Evolutionary conservation across 1,140 invertebrate genomes (phyloP), one percentile per base, ranked within the genome.

Genomic region (Schlechtendalia chinensis): DNA sequence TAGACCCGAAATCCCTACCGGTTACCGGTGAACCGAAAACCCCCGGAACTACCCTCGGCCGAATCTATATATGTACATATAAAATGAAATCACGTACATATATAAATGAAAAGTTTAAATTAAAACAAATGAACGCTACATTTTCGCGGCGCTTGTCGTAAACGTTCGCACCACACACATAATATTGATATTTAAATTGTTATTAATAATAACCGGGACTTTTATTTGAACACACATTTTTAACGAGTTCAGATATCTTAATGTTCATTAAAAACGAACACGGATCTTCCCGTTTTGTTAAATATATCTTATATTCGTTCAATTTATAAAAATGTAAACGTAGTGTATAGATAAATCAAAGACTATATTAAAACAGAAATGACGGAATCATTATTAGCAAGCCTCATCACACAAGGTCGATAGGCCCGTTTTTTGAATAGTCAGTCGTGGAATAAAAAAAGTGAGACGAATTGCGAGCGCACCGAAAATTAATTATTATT

Each of bases 81-180:
- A 54, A 54, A 54, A 54, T 5, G 5, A 45, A 67, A 50, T 58
- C 56, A 56, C 19, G 54, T 45, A 77, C 27, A 32, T 19, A 29
- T 32, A 50, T 50, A 50, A 69, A 50, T n/a, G 22, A 12, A 24
- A 58, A 77, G 29, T 61, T 61, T 77, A 77, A 77, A 77, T 77
- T 77, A 77, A 77, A 77, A 77, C 74, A 77, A 77, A 77, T 77
- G 74, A 77, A 77, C 56, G 53, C 32, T 45, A 45, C 59, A 59
- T 58, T 58, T 58, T 58, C n/a, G 47, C 17, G 22, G 32, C 14
- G 45, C 17, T 74, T 32, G n/a, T 77, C 74, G n/a, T 59, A 14
- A 17, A n/a, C 54, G 1, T 19, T 3, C 39, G 39, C 32, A 32
- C 22, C 32, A 39, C 32, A 39, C 32, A 39, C 32, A 8, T 39